These are phyloP conservation scores for Crotophaga sulcirostris DNA, from an alignment of 2,113 vertebrate species.

Conservation along the genomic window DNA sequence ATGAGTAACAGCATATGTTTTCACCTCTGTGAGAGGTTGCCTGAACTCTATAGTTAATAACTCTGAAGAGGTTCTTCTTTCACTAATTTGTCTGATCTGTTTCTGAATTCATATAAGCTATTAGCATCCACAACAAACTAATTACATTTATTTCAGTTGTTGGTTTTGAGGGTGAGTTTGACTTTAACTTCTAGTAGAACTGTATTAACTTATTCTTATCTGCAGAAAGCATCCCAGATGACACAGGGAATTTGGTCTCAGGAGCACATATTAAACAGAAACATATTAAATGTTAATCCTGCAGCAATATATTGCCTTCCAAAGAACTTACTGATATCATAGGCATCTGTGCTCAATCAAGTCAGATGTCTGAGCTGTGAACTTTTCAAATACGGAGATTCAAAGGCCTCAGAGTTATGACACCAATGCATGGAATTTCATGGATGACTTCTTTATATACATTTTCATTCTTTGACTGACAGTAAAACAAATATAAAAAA, in stretches of 20 bases:
- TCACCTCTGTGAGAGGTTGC: not conserved
- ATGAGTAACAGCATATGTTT: not conserved
- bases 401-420: constrained; percentile 33
- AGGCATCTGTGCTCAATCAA: constrained; percentile 59
- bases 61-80: not conserved
- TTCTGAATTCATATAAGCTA: not conserved
- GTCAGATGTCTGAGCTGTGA: not conserved
- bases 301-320: constrained; percentile 4
- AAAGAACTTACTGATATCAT: constrained; percentile 13
- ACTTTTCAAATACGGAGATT: not conserved
- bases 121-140: not conserved
- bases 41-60: not conserved
- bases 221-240: not conserved
- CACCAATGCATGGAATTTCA: constrained; percentile 50
- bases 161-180: not conserved
- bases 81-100: not conserved
- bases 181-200: not conserved
- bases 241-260: not conserved
- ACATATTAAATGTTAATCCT: not conserved
- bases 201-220: not conserved
- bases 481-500: constrained; percentile 58
- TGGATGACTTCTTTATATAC: constrained; percentile 29
- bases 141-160: not conserved
- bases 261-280: constrained; percentile 27
- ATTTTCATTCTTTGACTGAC: constrained; percentile 11